These are phyloP conservation scores for Pterobdella sp. DNA, from an alignment of 2,888 invertebrate genomes.

Conservation along the genomic window DNA sequence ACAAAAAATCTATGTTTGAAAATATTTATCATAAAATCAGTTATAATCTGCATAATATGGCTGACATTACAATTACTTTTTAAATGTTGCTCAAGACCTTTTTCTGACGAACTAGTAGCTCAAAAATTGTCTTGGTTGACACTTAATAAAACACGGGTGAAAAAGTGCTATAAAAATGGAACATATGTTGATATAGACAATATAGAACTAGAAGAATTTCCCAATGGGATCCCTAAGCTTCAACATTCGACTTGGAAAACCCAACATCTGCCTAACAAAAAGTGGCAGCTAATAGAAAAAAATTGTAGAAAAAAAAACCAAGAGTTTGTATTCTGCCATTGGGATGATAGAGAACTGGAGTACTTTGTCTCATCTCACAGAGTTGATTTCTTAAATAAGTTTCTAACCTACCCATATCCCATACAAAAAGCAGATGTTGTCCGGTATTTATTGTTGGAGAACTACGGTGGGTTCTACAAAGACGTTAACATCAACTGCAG, in stretches of 20 bases:
- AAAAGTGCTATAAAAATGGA: no score
- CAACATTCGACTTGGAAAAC: slow-evolving; percentile 23
- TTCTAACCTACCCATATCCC: slow-evolving; percentile 24
- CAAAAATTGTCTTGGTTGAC: no score
- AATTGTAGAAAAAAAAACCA: neutral
- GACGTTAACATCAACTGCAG: slow-evolving; percentile 24
- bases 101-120: no score
- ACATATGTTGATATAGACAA: no score
- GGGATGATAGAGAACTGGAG: slow-evolving; percentile 18
- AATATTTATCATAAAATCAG: no score
- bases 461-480: slow-evolving; percentile 22
- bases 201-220: no score
- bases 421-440: slow-evolving; percentile 20
- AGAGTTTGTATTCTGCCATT: slow-evolving; percentile 20
- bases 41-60: no score
- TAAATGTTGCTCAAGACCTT: no score
- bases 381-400: slow-evolving; percentile 8
- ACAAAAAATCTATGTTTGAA: no score
- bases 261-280: neutral
- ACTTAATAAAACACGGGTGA: no score
- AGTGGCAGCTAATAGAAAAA: neutral
- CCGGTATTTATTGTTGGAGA: slow-evolving; percentile 13
- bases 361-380: slow-evolving; percentile 1
- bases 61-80: no score
- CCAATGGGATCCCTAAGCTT: slow-evolving; percentile 5